Base-by-base conservation (phyloP, 2,888 invertebrate genomes). In the Corythucha ciliata region DNA sequence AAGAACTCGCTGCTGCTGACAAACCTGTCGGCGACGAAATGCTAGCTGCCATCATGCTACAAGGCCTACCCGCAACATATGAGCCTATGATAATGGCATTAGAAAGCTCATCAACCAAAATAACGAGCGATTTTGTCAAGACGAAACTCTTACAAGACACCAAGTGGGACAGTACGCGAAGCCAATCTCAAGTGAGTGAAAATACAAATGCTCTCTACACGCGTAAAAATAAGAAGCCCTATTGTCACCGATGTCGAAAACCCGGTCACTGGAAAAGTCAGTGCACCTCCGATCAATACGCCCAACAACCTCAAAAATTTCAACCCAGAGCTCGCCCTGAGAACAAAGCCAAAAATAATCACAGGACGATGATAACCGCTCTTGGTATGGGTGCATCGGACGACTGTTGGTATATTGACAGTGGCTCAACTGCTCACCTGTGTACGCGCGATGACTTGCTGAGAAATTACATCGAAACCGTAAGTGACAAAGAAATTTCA, bases 351-450 rank as follows among this genome's bases (percentile, higher is more conserved):
- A 3, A 25, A 41, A 3, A 24, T n/a, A 3, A 20, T 24, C 20
- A 20, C 3, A 4, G 24, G 2, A 6, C 2, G 7, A 8, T 8
- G 36, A 5, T 36, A 4, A 2, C 12, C 4, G 36, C 36, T 5
- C 12, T 36, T 5, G 36, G 36, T 36, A 4, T 36, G 2, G 12
- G 12, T n/a, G 20, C 20, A 21, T 20, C 36, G 20, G 12, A 36
- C 3, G 36, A 36, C 14, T 8, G 12, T 2, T 36, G 36, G 36
- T 36, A 36, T 7, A 36, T 36, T 4, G 36, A 36, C 10, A 36
- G 36, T 36, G 36, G 36, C 20, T 36, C 4, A 2, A 36, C 36
- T 34, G 24, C 16, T 10, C 55, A 55, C 33, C 52, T 53, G 55
- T 21, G 45, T 10, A 18, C 25, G 10, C 7, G 39, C 4, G 45